Percentiles rank a stretch among this genome's conserved stretches.
Conservation (phyloP, 2,888 invertebrate genomes). For the Hemithea aestivaria region DNA sequence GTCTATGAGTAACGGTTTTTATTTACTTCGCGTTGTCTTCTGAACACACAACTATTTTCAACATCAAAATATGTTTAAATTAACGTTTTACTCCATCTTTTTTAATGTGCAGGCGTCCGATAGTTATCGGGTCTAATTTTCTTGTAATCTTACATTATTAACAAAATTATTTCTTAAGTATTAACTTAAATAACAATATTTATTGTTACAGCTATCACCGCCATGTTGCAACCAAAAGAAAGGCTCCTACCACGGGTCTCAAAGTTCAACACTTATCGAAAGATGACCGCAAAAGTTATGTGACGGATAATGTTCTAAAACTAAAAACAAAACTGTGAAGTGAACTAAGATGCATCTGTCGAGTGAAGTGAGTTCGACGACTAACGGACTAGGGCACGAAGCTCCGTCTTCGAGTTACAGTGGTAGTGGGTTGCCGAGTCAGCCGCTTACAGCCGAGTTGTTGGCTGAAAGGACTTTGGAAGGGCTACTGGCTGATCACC, state of each 20-base stretch:
- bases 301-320: slow-evolving; percentile 53
- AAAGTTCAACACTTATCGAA: slow-evolving; percentile 18
- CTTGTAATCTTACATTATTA: too few species aligned
- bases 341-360: slow-evolving; percentile 84
- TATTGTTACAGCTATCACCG: slow-evolving; percentile 1
- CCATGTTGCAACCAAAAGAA: slow-evolving; percentile 18
- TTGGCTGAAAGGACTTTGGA: slow-evolving; percentile 91
- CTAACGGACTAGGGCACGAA: slow-evolving; percentile 74
- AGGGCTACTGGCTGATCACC: slow-evolving; percentile 92
- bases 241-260: slow-evolving; percentile 6
- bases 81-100: too few species aligned
- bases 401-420: slow-evolving; percentile 70
- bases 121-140: too few species aligned
- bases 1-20: too few species aligned
- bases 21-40: too few species aligned
- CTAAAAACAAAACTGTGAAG: slow-evolving; percentile 29
- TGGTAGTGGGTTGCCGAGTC: slow-evolving; percentile 64
- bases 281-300: slow-evolving; percentile 42
- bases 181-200: background rate
- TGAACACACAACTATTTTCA: too few species aligned
- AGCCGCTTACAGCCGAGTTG: slow-evolving; percentile 87
- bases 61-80: too few species aligned
- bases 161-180: too few species aligned
- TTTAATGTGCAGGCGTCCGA: too few species aligned
- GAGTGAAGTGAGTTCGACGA: slow-evolving; percentile 87